phyloP scores from a whole-genome alignment of 2,888 invertebrate species.

The Diadegma fenestrale region DNA sequence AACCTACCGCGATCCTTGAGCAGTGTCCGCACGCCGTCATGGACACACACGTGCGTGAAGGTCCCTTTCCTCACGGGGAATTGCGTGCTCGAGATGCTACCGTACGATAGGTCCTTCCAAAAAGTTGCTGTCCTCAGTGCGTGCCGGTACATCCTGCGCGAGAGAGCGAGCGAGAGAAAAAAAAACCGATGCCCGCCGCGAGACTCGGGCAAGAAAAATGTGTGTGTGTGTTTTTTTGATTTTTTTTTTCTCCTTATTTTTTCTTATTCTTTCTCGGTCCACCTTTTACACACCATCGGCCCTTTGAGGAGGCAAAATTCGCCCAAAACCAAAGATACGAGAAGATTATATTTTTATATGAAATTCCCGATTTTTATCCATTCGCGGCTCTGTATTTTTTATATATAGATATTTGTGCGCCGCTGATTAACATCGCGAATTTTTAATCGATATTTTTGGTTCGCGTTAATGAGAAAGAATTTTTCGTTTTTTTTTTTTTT shows the following conservation, averaged over 20 bases:
- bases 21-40: constrained; percentile 47
- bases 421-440: not conserved
- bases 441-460: not conserved
- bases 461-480: not conserved
- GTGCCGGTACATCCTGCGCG: constrained; percentile 34
- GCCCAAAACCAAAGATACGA: constrained; percentile 18
- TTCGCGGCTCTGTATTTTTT: not conserved
- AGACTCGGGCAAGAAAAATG: not conserved
- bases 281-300: not conserved
- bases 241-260: constrained; percentile 2
- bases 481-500: not conserved
- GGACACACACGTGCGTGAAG: constrained; percentile 67
- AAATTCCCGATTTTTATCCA: constrained; percentile 10
- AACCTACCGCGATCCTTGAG: constrained; percentile 35
- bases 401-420: not conserved
- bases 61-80: constrained; percentile 54
- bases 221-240: not conserved
- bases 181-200: constrained; percentile 21
- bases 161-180: constrained; percentile 18
- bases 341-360: not conserved
- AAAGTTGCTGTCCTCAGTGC: constrained; percentile 51
- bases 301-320: constrained; percentile 11
- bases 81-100: constrained; percentile 73
- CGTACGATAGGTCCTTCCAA: constrained; percentile 69
- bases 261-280: not conserved